Evolutionary conservation across 2,113 vertebrate genomes (phyloP).

Genomic region (Opisthocomus hoazin): DNA sequence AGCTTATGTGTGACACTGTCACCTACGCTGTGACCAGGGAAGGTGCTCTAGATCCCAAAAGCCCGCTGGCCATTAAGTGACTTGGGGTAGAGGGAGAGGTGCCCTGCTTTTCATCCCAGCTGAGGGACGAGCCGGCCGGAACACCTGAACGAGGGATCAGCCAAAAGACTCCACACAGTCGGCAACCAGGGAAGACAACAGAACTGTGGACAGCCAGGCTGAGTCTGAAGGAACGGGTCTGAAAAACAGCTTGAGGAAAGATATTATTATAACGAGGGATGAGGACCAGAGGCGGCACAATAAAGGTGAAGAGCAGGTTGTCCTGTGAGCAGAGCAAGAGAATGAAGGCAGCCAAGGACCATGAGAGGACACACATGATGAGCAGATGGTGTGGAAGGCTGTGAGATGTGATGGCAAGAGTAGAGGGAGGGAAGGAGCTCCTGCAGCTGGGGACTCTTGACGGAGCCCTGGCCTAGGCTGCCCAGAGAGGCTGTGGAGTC

Average conservation of each 20-base stretch:
- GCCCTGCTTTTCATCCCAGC: background rate
- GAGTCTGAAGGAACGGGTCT: background rate
- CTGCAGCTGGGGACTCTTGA: background rate
- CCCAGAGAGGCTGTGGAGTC: too few species aligned
- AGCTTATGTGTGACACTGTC: background rate
- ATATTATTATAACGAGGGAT: fast-evolving
- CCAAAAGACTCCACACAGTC: background rate
- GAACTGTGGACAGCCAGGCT: background rate
- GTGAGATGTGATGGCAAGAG: background rate
- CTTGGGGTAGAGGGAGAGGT: fast-evolving
- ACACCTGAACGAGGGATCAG: background rate
- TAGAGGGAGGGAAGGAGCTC: background rate
- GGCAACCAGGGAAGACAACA: background rate
- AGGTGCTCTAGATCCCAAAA: background rate
- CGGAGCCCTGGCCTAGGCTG: too few species aligned
- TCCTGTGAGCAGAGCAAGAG: background rate
- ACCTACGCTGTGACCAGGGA: fast-evolving
- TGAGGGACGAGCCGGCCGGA: background rate
- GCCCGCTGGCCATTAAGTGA: background rate
- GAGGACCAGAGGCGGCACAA: background rate
- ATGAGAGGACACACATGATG: fast-evolving
- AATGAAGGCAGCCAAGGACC: background rate
- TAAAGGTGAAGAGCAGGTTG: background rate
- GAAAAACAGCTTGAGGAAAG: background rate
- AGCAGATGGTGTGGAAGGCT: background rate